Conservation (phyloP, 2,797 vertebrate species). For the Pipistrellus kuhlii region DNA sequence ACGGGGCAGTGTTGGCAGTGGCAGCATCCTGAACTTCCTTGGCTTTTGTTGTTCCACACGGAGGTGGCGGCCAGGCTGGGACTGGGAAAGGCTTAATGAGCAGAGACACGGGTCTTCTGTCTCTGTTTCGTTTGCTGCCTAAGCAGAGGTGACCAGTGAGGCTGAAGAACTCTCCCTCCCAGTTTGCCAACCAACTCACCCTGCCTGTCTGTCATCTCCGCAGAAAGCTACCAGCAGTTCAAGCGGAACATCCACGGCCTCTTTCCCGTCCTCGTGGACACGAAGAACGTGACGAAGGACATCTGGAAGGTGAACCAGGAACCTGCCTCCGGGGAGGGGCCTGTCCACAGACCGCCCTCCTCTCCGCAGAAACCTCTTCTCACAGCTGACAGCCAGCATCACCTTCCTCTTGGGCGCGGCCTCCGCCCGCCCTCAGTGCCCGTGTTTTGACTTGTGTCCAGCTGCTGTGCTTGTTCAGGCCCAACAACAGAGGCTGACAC, state of each 20-base stretch:
- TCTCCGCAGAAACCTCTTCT: not conserved
- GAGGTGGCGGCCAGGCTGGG: not conserved
- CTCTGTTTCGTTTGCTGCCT: not conserved
- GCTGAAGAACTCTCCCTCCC: not conserved
- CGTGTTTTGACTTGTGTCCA: not conserved
- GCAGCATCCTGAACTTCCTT: rapidly evolving
- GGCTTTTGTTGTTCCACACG: too few species aligned
- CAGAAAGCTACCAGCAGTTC: slow-evolving; percentile 88
- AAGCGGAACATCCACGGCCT: slow-evolving; percentile 87
- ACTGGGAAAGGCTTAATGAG: not conserved
- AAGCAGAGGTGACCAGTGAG: not conserved
- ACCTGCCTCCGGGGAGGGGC: not conserved
- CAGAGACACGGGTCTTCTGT: not conserved
- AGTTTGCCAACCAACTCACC: not conserved
- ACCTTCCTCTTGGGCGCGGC: not conserved
- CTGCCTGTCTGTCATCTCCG: not conserved
- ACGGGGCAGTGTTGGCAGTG: rapidly evolving
- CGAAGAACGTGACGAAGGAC: slow-evolving; percentile 86
- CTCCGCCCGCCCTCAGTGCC: not conserved
- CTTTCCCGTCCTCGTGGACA: slow-evolving; percentile 88
- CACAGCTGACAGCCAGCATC: rapidly evolving
- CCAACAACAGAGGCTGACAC: not conserved
- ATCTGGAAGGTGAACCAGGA: slow-evolving; percentile 84
- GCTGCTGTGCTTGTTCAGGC: not conserved
- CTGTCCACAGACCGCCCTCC: not conserved